Evolutionary conservation across 2,797 vertebrate genomes (phyloP).

Genomic region (Anolis apletophallus): DNA sequence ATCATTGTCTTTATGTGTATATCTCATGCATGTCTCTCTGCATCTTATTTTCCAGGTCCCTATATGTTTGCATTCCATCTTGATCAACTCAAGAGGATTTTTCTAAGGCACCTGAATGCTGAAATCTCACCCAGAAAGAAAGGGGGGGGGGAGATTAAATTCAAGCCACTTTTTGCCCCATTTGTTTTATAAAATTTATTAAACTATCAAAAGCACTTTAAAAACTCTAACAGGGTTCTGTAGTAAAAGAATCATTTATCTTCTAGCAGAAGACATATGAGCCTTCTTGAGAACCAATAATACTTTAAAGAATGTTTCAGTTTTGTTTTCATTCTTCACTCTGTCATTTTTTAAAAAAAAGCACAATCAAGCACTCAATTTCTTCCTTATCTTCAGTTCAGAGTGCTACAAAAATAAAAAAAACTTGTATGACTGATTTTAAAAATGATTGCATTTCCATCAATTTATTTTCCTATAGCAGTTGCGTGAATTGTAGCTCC

Average conservation of each 20-base stretch:
- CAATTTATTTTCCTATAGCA: not conserved
- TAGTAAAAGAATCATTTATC: not conserved
- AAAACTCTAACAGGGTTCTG: not conserved
- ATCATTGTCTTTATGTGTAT: not conserved
- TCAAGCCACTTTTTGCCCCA: not conserved
- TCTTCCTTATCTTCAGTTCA: too few relatives aligned
- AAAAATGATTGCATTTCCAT: conserved; percentile 2
- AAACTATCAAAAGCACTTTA: conserved; percentile 1
- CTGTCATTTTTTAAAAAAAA: not conserved
- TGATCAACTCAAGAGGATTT: not conserved
- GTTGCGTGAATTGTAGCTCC: not conserved
- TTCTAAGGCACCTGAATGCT: not conserved
- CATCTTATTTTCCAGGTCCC: not conserved
- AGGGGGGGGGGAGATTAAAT: not conserved
- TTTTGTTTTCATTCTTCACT: not conserved
- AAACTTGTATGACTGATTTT: not conserved
- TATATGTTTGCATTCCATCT: not conserved
- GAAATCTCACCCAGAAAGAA: not conserved
- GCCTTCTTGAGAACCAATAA: not conserved
- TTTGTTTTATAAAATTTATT: not conserved
- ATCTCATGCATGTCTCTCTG: not conserved
- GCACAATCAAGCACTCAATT: too few relatives aligned
- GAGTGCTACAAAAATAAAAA: too few relatives aligned
- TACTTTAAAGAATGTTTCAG: not conserved
- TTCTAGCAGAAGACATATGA: not conserved